Evolutionary conservation across 1,140 invertebrate species (phyloP), one percentile per base, ranked within the genome.

Genomic region (Anagrus nilaparvatae): DNA sequence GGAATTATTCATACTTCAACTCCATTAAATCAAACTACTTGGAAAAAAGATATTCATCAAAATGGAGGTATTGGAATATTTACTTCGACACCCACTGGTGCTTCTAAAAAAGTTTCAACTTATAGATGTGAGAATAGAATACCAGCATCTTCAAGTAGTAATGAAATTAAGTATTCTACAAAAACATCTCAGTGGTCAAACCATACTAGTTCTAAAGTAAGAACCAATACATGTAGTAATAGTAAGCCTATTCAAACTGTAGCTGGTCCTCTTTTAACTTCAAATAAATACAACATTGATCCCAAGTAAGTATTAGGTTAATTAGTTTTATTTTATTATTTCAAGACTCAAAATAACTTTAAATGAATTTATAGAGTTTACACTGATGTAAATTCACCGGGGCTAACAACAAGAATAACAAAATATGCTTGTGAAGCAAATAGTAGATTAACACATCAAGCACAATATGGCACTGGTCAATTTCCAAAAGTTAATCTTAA

Each of bases 231-330:
- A 14, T 38, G 20, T 3, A 56, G 56, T 1, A 32, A 60, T 0
- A n/a, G n/a, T 18, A 67, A 60, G 43, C 56, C 55, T 6, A 55
- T 61, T 1, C 61, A 63, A 36, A 59, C 60, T 7, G 53, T 59
- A 14, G 58, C 57, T 24, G 62, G 64, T 24, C 65, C 67, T 5
- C 51, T 69, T 23, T 52, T 66, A 20, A 50, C 61, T 24, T 66
- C 67, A 0, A 61, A 60, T 0, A 61, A 60, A 55, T 68, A 62
- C 32, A 69, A 69, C 24, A 63, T 68, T 2, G 65, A 67, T 53
- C 54, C 59, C 0, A 67, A 64, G 65, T 65, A 53, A 52, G 49
- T 50, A 39, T 21, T 39, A 3, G 23, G 17, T 8, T n/a, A 25
- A 27, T 25, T 19, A 28, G 24, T 31, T 12, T 23, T 21, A 25